Base-by-base conservation (phyloP, 2,888 invertebrate genomes). In the Terebella lapidaria region DNA sequence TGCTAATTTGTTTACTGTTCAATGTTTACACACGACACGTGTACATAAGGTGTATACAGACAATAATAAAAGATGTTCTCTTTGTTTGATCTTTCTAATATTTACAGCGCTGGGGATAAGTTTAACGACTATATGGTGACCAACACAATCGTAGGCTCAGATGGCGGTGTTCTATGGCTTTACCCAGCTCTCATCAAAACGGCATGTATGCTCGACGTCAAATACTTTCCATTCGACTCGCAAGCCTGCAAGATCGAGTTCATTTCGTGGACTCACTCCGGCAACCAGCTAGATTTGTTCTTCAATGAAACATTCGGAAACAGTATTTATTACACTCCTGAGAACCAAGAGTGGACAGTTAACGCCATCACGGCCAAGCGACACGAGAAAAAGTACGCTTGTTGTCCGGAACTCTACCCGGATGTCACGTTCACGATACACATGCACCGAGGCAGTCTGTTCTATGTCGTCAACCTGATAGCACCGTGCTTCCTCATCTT, bases 271-370 rank as follows among this genome's bases (percentile, higher is more conserved):
- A 83, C 82, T 1, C 83, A 82, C 71, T 80, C 81, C 63, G 79
- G 80, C 24, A 74, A 74, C 30, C 81, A 83, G 67, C 75, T 70
- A 47, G 70, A 70, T 54, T 57, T 70, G 3, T 25, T 61, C 20
- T 67, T 67, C 59, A 70, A 67, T 51, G 45, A 54, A 28, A 64
- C 56, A 51, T 69, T 69, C 54, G 46, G 54, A 24, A 70, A 67
- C 57, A 65, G 54, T 29, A 65, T 72, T 28, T 71, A 87, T 88
- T 63, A 89, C 88, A 71, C 90, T 89, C 82, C 91, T 89, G 79
- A 89, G 24, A 92, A 92, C 76, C 91, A 91, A 2, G 92, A 92
- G 81, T 92, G 71, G 71, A 57, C 63, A 2, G 71, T 72, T 54
- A 66, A 67, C 45, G 60, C 58, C 4, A 71, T 71, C 27, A 63